phyloP scores from a whole-genome alignment of 2,113 vertebrate genomes.

The Astatotilapia flaviijosephi region DNA sequence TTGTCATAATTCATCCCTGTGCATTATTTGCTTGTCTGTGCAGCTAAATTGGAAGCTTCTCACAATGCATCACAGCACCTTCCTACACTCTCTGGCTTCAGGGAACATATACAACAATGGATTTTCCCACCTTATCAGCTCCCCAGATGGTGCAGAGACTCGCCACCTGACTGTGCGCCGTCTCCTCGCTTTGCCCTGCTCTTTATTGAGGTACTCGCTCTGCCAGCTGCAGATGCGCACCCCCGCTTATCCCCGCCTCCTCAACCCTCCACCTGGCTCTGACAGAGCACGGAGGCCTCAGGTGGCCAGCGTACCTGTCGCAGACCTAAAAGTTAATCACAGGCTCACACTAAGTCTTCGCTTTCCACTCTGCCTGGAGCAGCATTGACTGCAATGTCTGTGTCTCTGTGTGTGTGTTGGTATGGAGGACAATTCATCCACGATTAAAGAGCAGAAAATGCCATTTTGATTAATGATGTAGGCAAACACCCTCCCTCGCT shows the following conservation, averaged over 20 bases:
- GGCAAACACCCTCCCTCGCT: neutral
- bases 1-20: neutral
- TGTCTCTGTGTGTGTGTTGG: neutral
- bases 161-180: neutral
- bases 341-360: neutral
- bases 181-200: neutral
- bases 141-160: neutral
- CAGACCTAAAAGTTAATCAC: neutral
- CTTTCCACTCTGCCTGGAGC: neutral
- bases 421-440: neutral
- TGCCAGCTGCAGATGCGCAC: neutral
- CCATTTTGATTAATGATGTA: neutral
- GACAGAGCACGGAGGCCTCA: neutral
- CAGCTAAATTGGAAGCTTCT: neutral
- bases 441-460: neutral
- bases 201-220: neutral
- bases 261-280: neutral
- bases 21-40: neutral
- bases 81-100: neutral
- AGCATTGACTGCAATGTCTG: neutral
- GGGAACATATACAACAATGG: neutral
- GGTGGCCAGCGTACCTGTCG: neutral
- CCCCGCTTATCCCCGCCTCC: neutral
- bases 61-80: neutral
- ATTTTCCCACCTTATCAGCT: slow-evolving; percentile 14